Evolutionary conservation across 2,888 invertebrate species (phyloP), one percentile per base, ranked within the genome.

Genomic region (Ophonus ardosiacus): DNA sequence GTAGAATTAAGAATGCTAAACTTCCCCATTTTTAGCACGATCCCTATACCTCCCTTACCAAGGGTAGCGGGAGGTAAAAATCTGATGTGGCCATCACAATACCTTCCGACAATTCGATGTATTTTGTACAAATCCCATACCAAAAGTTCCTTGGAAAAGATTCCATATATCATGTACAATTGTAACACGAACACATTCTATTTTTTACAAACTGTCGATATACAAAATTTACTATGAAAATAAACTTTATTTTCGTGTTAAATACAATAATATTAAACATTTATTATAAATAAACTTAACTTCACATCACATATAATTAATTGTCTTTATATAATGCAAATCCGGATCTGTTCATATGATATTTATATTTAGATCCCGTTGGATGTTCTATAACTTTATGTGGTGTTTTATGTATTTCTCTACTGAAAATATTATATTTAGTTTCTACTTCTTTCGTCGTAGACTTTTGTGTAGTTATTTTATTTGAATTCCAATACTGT

Each of bases 261-360:
- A 51, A 31, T 31, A 31, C 6, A 51, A 43, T 13, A 51, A 51
- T 59, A 59, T 59, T n/a, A 17, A 17, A 59, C 17, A 59, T 17
- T 59, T 59, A 59, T 59, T 59, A 59, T 18, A 59, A 57, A 80
- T 24, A 40, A 61, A 40, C n/a, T n/a, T n/a, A n/a, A n/a, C n/a
- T 65, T 3, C 40, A 18, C 5, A 0, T 17, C 15, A 21, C 8
- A 31, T 31, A 18, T 59, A 59, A 18, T 82, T 76, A 83, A 61
- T 31, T 76, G 7, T 83, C 83, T 43, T 76, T 83, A 61, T 76
- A 76, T n/a, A 83, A 40, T 17, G 61, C 59, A 59, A 83, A 83
- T 3, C 83, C 83, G 18, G 21, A 71, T 59, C 76, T 76, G 38
- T 76, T 43, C 10, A 83, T 83, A 38, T 83, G 74, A 61, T 83